Evolutionary conservation across 2,113 vertebrate species (phyloP).

Genomic region (Brienomyrus longianalis): DNA sequence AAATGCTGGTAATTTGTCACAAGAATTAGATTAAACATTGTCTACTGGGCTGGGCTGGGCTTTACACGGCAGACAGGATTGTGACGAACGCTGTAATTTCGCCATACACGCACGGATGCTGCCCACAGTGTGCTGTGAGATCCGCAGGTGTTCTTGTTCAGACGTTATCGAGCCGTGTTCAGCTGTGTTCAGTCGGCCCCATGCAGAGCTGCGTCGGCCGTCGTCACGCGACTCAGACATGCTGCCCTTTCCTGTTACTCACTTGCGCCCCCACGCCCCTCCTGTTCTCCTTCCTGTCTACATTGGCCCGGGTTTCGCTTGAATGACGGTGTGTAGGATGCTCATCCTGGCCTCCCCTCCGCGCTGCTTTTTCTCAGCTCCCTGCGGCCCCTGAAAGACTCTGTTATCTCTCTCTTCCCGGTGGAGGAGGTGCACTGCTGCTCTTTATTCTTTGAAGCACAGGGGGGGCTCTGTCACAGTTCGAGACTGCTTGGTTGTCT

Average conservation of each 20-base stretch:
- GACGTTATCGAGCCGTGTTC: not conserved
- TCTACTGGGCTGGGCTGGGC: no score
- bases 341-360: not conserved
- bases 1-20: not conserved
- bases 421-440: not conserved
- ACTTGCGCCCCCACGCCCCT: not conserved
- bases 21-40: not conserved
- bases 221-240: not conserved
- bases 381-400: not conserved
- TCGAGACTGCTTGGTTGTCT: not conserved
- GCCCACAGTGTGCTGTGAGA: not conserved
- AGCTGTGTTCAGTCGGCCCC: not conserved
- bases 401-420: not conserved
- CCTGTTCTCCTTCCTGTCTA: not conserved
- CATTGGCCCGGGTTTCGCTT: not conserved
- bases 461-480: not conserved
- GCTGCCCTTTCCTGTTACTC: not conserved
- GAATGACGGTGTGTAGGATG: not conserved
- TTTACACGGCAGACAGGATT: not conserved
- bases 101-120: not conserved
- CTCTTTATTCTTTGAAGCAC: not conserved
- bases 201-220: not conserved
- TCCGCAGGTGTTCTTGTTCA: not conserved
- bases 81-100: not conserved
- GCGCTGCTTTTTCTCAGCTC: not conserved